phyloP scores from a whole-genome alignment of 2,797 vertebrate species.

The Cottoperca gobio region DNA sequence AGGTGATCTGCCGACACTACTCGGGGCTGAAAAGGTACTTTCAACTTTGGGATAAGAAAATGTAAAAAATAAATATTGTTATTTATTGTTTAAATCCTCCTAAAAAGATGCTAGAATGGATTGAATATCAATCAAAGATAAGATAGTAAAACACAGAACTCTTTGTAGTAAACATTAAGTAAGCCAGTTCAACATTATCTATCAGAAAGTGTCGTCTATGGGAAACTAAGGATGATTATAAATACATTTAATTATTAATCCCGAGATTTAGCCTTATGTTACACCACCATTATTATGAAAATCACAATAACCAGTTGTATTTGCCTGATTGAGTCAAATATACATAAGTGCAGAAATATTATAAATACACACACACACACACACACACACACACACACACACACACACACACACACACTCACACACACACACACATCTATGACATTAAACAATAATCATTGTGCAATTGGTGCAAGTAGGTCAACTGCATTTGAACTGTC shows the following conservation, averaged over 20 bases:
- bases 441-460: background rate
- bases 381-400: too few relatives aligned
- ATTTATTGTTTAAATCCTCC: background rate
- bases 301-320: background rate
- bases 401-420: too few relatives aligned
- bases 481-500: conserved; percentile 8
- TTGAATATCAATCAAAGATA: background rate
- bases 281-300: background rate
- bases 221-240: too few relatives aligned
- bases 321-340: background rate
- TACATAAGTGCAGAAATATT: background rate
- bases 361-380: background rate
- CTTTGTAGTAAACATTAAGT: background rate
- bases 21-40: background rate
- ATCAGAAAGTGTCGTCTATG: background rate
- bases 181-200: background rate
- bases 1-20: background rate
- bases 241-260: too few relatives aligned
- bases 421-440: too few relatives aligned
- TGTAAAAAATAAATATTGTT: background rate
- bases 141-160: background rate
- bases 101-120: background rate
- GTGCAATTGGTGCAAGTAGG: background rate
- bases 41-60: background rate
- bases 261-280: background rate